These are phyloP conservation scores for Mesitornis unicolor DNA, from an alignment of 2,113 vertebrate genomes.

Conservation along the genomic window DNA sequence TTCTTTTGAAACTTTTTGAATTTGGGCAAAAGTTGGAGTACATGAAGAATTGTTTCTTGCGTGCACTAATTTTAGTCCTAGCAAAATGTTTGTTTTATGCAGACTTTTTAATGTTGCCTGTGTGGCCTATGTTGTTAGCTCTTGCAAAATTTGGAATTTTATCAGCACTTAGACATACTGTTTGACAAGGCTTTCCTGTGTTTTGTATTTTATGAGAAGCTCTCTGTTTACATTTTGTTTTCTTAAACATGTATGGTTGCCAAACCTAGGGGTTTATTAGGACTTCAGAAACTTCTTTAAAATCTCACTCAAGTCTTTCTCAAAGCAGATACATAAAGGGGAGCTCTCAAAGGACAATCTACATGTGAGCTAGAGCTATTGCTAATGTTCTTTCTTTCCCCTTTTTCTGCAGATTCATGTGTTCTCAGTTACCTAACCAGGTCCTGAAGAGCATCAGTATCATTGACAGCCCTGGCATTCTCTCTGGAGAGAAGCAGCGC, in stretches of 20 bases:
- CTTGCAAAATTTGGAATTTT: not conserved
- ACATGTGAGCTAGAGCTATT: not conserved
- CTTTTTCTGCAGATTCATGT: slow-evolving; percentile 87
- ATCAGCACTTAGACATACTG: rapidly evolving
- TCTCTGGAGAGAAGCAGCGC: slow-evolving; percentile 96
- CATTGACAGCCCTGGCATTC: slow-evolving; percentile 94
- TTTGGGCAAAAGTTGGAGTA: not conserved
- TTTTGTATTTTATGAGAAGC: not conserved
- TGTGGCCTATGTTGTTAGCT: not conserved
- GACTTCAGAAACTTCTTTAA: not conserved
- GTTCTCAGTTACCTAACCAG: slow-evolving; percentile 94
- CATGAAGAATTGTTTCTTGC: not conserved
- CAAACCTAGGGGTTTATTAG: not conserved
- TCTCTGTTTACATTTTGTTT: not conserved
- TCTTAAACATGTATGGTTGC: not conserved
- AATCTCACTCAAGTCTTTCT: not conserved
- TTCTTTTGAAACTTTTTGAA: not conserved
- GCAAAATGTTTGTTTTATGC: not conserved
- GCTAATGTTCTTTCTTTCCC: not conserved
- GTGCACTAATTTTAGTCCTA: not conserved
- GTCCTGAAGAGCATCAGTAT: slow-evolving; percentile 97
- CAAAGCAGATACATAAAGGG: not conserved
- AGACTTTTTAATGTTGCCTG: not conserved
- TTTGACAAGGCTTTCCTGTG: not conserved
- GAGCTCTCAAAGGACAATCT: not conserved